Percentiles rank a stretch among this genome's conserved stretches.
These are phyloP conservation scores for Antheraea assamensis DNA, from an alignment of 2,888 invertebrate species.

Conservation along the genomic window DNA sequence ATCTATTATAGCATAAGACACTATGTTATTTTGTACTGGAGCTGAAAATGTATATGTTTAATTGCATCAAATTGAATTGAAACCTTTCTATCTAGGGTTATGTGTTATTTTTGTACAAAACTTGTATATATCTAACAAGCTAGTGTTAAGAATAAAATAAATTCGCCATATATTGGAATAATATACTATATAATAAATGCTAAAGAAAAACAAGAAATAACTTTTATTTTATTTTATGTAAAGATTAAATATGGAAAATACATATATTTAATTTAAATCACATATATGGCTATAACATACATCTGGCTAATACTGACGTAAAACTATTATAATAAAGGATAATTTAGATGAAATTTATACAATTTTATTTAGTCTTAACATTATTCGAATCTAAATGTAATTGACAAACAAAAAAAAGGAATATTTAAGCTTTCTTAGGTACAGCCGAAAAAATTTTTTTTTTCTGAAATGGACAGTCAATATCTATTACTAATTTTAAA, in stretches of 20 bases:
- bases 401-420: conserved; percentile 61
- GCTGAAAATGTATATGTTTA: conserved; percentile 38
- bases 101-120: neutral
- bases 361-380: conserved; percentile 42
- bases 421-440: conserved; percentile 60
- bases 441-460: conserved; percentile 65
- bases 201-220: neutral
- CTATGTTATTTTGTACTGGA: conserved; percentile 69
- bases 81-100: neutral
- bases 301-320: conserved; percentile 27
- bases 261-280: conserved; percentile 8
- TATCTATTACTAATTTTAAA: conserved; percentile 57
- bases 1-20: conserved; percentile 54
- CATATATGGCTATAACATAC: conserved; percentile 19
- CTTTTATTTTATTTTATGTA: neutral
- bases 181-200: neutral
- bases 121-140: neutral
- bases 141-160: neutral
- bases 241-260: neutral
- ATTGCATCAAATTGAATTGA: neutral
- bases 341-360: conserved; percentile 28
- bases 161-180: neutral
- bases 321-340: conserved; percentile 25
- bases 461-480: conserved; percentile 39
- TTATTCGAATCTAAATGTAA: conserved; percentile 54